These are phyloP conservation scores for Oxygymnocypris stewartii DNA, from an alignment of 2,113 vertebrate genomes.

Conservation along the genomic window DNA sequence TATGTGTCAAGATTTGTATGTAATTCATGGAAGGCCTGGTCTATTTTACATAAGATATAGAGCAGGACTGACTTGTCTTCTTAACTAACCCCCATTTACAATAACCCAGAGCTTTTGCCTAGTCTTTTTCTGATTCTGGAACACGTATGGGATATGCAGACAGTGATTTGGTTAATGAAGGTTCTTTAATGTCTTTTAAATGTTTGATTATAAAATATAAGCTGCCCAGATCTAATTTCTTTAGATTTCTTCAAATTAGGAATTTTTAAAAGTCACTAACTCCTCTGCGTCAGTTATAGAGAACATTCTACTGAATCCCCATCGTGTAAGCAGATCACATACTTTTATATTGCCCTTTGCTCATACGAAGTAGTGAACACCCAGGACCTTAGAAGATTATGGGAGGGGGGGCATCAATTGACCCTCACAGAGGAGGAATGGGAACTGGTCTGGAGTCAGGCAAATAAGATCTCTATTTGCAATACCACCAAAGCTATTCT, in stretches of 20 bases:
- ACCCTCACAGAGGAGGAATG: background rate
- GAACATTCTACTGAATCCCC: background rate
- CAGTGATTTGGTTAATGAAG: background rate
- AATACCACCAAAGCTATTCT: background rate
- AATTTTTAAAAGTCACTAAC: constrained; percentile 6
- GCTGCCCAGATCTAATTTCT: background rate
- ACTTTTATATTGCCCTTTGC: background rate
- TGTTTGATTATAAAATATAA: background rate
- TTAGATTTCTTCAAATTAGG: background rate
- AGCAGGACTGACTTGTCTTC: background rate
- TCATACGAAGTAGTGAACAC: background rate
- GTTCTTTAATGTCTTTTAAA: background rate
- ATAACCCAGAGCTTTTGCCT: background rate
- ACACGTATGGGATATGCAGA: background rate
- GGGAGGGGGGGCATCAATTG: background rate
- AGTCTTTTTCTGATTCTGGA: background rate
- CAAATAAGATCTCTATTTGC: constrained; percentile 18
- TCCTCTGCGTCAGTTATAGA: background rate
- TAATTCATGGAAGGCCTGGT: background rate
- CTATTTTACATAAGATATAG: background rate
- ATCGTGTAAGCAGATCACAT: background rate
- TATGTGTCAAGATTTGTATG: background rate
- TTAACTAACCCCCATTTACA: background rate
- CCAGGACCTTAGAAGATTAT: background rate
- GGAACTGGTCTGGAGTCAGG: background rate